Evolutionary conservation across 2,113 vertebrate species (phyloP).

Genomic region (Myrmecobius fasciatus): DNA sequence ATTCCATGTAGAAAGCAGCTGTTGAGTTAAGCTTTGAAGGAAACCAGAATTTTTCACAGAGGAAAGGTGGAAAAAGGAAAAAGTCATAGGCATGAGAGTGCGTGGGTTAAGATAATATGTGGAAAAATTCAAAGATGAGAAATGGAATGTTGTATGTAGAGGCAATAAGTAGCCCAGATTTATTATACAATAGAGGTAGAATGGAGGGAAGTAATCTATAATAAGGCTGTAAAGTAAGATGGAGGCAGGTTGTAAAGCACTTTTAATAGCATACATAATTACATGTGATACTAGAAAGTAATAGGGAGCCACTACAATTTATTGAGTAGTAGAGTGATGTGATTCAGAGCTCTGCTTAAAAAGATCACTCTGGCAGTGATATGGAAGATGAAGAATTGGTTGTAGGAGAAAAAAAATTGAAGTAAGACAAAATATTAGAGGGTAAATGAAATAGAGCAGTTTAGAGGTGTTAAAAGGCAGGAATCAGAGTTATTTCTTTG

Average conservation of each 20-base stretch:
- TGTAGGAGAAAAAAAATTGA: neutral
- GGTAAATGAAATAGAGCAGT: neutral
- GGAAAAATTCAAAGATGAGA: neutral
- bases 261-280: neutral
- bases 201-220: neutral
- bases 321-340: neutral
- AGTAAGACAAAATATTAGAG: neutral
- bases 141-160: neutral
- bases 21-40: neutral
- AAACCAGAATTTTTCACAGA: neutral
- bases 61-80: neutral
- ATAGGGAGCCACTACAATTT: neutral
- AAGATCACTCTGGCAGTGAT: neutral
- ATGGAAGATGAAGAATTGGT: neutral
- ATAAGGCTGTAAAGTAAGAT: neutral
- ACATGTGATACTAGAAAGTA: neutral
- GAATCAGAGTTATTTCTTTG: neutral
- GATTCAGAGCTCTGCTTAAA: neutral
- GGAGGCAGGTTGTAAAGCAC: neutral
- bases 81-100: neutral
- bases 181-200: neutral
- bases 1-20: neutral
- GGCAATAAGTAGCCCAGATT: neutral
- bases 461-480: neutral
- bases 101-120: neutral